phyloP scores from a whole-genome alignment of 2,113 vertebrate genomes.

The Bubalus kerabau region DNA sequence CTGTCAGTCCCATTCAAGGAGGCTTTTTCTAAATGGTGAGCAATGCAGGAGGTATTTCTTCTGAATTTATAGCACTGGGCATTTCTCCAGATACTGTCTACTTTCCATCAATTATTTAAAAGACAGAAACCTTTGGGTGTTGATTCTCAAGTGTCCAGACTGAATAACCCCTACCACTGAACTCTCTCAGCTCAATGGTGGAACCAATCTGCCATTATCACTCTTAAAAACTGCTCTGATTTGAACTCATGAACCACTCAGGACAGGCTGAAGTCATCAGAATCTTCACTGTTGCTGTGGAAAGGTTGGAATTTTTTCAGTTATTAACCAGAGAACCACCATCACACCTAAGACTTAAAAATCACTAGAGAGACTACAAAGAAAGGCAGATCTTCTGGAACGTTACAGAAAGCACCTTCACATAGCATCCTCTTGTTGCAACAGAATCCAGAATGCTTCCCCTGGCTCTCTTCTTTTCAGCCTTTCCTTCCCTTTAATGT shows the following conservation, averaged over 20 bases:
- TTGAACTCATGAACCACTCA: background rate
- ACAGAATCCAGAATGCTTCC: slow-evolving; percentile 36
- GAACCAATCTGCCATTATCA: background rate
- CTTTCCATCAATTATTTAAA: slow-evolving; percentile 20
- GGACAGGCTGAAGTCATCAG: background rate
- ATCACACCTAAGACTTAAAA: background rate
- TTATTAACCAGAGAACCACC: background rate
- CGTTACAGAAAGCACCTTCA: background rate
- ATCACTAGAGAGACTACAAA: background rate
- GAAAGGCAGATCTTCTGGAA: slow-evolving; percentile 7
- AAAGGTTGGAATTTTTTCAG: background rate
- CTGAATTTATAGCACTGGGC: background rate
- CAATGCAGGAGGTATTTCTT: background rate
- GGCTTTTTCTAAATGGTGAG: background rate
- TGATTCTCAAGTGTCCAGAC: background rate
- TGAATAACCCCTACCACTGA: background rate
- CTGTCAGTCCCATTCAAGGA: background rate
- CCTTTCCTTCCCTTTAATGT: slow-evolving; percentile 50
- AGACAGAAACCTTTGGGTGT: background rate
- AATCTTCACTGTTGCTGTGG: background rate
- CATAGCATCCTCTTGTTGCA: background rate
- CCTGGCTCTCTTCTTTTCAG: background rate
- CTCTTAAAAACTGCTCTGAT: background rate
- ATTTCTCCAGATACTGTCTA: background rate
- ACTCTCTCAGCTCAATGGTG: background rate